phyloP scores from a whole-genome alignment of 1,140 invertebrate genomes.

The Nautilus pompilius region DNA sequence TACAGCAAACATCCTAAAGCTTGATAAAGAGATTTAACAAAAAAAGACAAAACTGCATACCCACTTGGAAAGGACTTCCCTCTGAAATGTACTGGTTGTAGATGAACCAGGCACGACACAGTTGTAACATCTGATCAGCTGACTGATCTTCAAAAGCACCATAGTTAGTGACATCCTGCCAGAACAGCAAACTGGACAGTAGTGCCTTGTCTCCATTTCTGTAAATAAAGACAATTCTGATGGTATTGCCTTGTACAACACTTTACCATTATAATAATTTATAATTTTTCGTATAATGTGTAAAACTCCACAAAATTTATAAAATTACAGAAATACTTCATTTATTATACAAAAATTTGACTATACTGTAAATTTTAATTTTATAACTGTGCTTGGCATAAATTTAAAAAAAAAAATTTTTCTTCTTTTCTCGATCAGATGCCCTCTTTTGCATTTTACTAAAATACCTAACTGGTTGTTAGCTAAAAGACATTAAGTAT shows the following conservation, averaged over 20 bases:
- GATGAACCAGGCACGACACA: slow-evolving; percentile 53
- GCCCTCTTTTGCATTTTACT: too few relatives aligned
- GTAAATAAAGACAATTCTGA: background rate
- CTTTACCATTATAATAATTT: too few relatives aligned
- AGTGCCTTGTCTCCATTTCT: slow-evolving; percentile 27
- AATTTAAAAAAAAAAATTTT: too few relatives aligned
- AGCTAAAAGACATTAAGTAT: too few relatives aligned
- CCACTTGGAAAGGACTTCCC: slow-evolving; percentile 33
- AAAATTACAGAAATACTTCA: too few relatives aligned
- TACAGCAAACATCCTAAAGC: background rate
- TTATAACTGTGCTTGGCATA: too few relatives aligned
- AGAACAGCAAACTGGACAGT: slow-evolving; percentile 45
- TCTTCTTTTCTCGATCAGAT: too few relatives aligned
- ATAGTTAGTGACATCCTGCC: slow-evolving; percentile 52
- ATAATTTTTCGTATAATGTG: too few relatives aligned
- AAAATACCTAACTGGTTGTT: too few relatives aligned
- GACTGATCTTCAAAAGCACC: slow-evolving; percentile 41
- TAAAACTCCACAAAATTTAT: too few relatives aligned
- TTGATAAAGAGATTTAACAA: slow-evolving; percentile 1
- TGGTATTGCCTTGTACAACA: background rate
- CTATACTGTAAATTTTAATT: too few relatives aligned
- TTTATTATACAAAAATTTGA: too few relatives aligned
- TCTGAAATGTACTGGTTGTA: slow-evolving; percentile 47
- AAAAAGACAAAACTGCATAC: slow-evolving; percentile 19
- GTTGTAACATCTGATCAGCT: slow-evolving; percentile 45